Conservation (phyloP, 2,113 vertebrate genomes). For the Rhinoptilus africanus region DNA sequence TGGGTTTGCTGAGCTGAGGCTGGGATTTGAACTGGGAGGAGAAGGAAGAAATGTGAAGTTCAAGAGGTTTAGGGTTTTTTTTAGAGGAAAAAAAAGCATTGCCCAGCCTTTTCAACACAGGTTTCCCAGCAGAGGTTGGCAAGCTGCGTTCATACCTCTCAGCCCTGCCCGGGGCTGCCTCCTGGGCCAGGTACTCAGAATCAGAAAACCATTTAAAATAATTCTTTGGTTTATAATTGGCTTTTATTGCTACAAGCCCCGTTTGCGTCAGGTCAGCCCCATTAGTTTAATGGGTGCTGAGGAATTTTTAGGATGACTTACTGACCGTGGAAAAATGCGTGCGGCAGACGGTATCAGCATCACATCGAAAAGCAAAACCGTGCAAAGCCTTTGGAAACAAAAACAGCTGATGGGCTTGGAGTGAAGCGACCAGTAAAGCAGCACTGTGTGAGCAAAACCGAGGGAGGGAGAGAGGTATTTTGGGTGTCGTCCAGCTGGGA, state of each 20-base stretch:
- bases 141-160: neutral
- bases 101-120: neutral
- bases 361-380: slow-evolving; percentile 24
- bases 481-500: neutral
- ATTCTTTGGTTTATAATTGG: neutral
- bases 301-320: slow-evolving; percentile 58
- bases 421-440: neutral
- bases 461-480: neutral
- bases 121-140: neutral
- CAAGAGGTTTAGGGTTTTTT: neutral
- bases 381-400: slow-evolving; percentile 7
- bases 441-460: neutral
- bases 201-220: slow-evolving; percentile 6
- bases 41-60: slow-evolving; percentile 10
- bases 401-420: slow-evolving; percentile 48
- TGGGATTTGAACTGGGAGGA: neutral
- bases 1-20: neutral
- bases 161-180: neutral
- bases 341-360: neutral
- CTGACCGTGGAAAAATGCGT: slow-evolving; percentile 25
- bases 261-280: neutral
- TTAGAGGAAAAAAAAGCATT: neutral
- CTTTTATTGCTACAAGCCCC: neutral
- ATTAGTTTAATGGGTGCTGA: slow-evolving; percentile 39
- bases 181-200: neutral